Conservation (phyloP, 2,113 vertebrate species). For the Felis catus region F.catus_Fca126_mat1.0 CM031420.1:69311501-69312000, state of each 20-base stretch:
- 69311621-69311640: not conserved
- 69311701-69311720: conserved; percentile 32
- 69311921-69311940: not conserved
- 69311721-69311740: not conserved
- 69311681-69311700: not conserved
- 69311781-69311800: not conserved
- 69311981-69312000: conserved; percentile 18
- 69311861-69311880: not conserved
- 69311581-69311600: too few relatives aligned
- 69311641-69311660: not conserved
- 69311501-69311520: not conserved
- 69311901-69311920: conserved; percentile 36
- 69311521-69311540: not conserved
- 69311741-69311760: conserved; percentile 14
- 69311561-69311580: not conserved
- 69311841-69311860: not conserved
- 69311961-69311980: not conserved
- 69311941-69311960: conserved; percentile 7
- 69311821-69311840: not conserved
- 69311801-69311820: not conserved
- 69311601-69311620: not conserved
- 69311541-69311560: not conserved
- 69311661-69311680: not conserved
- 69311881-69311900: conserved; percentile 1
- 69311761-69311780: not conserved